phyloP scores from a whole-genome alignment of 2,797 vertebrate genomes.

The Protonibea diacanthus region DNA sequence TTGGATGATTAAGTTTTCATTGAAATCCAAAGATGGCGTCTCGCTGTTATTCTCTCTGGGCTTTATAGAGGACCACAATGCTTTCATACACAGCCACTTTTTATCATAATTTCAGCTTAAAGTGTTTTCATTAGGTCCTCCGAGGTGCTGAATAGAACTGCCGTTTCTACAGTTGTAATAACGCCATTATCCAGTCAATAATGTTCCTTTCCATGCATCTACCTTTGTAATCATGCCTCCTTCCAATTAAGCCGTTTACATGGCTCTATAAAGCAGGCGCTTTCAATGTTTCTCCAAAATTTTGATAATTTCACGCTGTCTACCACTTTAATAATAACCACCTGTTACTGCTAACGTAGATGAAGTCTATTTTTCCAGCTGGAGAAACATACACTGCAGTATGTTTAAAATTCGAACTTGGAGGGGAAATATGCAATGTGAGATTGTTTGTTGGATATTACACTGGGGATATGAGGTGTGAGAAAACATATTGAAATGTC shows the following conservation, averaged over 20 bases:
- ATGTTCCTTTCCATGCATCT: slow-evolving; percentile 29
- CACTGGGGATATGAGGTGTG: neutral
- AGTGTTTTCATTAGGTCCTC: slow-evolving; percentile 33
- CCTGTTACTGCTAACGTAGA: slow-evolving; percentile 38
- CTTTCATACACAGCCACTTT: slow-evolving; percentile 10
- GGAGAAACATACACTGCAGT: neutral
- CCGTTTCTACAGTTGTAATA: slow-evolving; percentile 15
- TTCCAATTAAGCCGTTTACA: slow-evolving; percentile 44
- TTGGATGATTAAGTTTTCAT: slow-evolving; percentile 42
- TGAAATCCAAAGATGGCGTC: slow-evolving; percentile 27
- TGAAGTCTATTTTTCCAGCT: slow-evolving; percentile 5
- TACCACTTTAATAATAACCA: slow-evolving; percentile 37
- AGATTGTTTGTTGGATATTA: neutral
- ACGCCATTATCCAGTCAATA: slow-evolving; percentile 37
- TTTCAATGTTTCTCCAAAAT: slow-evolving; percentile 32
- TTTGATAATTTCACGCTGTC: slow-evolving; percentile 16
- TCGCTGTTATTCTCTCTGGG: slow-evolving; percentile 13
- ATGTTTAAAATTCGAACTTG: neutral
- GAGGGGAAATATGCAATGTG: neutral
- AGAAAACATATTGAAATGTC: neutral
- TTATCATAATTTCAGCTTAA: slow-evolving; percentile 19
- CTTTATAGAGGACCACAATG: neutral
- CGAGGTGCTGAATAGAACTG: slow-evolving; percentile 12
- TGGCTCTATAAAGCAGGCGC: slow-evolving; percentile 17
- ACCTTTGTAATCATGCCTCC: slow-evolving; percentile 46